Percentiles rank a stretch among this genome's conserved stretches.
Conservation (phyloP, 2,113 vertebrate genomes). For the Acrocephalus kingi region DNA sequence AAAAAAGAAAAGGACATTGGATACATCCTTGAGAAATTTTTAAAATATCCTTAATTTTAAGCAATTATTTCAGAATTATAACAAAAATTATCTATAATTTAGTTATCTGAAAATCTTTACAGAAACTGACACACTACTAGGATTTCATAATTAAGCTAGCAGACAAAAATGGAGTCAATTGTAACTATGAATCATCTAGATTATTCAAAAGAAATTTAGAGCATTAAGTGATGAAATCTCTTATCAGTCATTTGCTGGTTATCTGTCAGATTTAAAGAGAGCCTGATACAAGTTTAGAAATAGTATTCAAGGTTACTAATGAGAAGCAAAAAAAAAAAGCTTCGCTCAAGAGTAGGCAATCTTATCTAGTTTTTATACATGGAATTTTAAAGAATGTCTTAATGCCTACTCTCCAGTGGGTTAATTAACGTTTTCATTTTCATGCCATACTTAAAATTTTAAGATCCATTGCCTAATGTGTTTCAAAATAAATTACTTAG, state of each 20-base stretch:
- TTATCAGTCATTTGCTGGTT: conserved; percentile 20
- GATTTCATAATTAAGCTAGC: neutral
- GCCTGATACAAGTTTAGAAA: neutral
- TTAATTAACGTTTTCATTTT: neutral
- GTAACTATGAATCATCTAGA: conserved; percentile 30
- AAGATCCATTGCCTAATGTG: neutral
- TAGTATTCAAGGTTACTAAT: conserved; percentile 6
- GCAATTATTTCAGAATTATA: conserved; percentile 1
- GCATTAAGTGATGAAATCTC: conserved; percentile 14
- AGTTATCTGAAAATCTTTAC: conserved; percentile 4
- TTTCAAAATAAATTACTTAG: neutral
- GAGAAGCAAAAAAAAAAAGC: neutral
- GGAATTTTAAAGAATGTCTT: neutral
- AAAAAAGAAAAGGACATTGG: neutral
- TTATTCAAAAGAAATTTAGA: conserved; percentile 19
- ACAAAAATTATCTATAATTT: conserved; percentile 13
- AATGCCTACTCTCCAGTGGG: neutral
- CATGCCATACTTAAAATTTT: neutral
- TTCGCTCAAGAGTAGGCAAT: neutral
- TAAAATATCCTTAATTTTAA: neutral
- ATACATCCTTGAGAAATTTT: neutral
- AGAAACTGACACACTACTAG: neutral
- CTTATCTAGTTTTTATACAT: neutral
- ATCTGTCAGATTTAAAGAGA: conserved; percentile 22
- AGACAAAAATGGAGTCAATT: conserved; percentile 1